Evolutionary conservation across 2,888 invertebrate species (phyloP).

Genomic region (Lasioglossum leucozonium): DNA sequence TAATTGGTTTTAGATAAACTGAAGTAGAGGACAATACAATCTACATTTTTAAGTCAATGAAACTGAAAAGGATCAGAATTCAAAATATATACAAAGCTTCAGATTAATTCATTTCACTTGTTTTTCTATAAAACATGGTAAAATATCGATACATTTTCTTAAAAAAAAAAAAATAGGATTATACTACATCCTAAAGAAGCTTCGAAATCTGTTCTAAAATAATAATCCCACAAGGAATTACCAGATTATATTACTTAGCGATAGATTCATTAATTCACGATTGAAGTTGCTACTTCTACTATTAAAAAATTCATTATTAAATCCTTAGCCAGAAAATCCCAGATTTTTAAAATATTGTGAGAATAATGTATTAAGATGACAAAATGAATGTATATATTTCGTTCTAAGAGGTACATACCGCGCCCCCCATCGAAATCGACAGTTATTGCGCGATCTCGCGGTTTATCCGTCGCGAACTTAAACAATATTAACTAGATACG

Average conservation of each 20-base stretch:
- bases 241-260: background rate
- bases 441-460: background rate
- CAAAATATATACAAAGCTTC: background rate
- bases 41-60: background rate
- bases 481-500: constrained; percentile 15
- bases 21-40: background rate
- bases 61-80: too few relatives aligned
- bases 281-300: background rate
- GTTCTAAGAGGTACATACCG: background rate
- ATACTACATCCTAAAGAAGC: background rate
- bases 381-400: background rate
- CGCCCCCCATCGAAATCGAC: background rate
- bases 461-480: background rate
- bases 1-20: too few relatives aligned
- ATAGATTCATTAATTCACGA: background rate
- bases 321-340: background rate
- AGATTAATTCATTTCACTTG: background rate
- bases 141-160: too few relatives aligned
- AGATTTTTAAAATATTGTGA: background rate
- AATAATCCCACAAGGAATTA: background rate
- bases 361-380: background rate
- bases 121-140: background rate
- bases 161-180: background rate
- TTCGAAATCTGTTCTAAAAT: background rate
- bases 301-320: background rate